Evolutionary conservation across 2,888 invertebrate genomes (phyloP), one percentile per base, ranked within the genome.

Genomic region (Spialia ferax): DNA sequence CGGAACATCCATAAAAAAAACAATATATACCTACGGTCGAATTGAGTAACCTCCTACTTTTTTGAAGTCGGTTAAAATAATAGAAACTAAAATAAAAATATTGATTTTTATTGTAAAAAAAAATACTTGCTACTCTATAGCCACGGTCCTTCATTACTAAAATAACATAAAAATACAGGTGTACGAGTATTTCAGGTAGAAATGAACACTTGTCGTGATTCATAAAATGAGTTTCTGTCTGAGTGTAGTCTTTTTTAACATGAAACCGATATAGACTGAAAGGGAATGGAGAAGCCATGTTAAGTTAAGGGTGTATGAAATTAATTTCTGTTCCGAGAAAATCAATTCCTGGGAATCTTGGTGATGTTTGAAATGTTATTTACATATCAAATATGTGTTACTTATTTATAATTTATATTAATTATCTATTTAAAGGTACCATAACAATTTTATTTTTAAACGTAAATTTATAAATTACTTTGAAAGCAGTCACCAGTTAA

Each of bases 251-350:
- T 60, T 32, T n/a, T 50, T 18, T 32, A n/a, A 23, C 15, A 23
- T 22, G 29, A 32, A 18, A 20, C 26, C 26, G 26, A 61, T 50
- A 20, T 32, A 6, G 20, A 13, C 50, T 50, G 48, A 32, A 20
- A 20, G 26, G 50, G 1, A 60, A 60, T 29, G 32, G 32, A 10
- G 45, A 48, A 18, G 15, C 20, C 26, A 2, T 48, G 18, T n/a
- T 13, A 45, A 13, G 45, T 45, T 23, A 15, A 18, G 15, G 15
- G 13, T 7, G 18, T 32, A 29, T 29, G 32, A 61, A 50, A 50
- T 61, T 61, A 32, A 50, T 61, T 61, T 61, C 29, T 50, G 26
- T 18, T 61, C 18, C 6, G 8, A 26, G 20, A 18, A 60, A 45
- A 29, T n/a, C n/a, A 15, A 23, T n/a, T 38, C 10, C 22, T 52